Evolutionary conservation across 2,113 vertebrate species (phyloP).

Genomic region (Rhegmatorhina hoffmannsi): DNA sequence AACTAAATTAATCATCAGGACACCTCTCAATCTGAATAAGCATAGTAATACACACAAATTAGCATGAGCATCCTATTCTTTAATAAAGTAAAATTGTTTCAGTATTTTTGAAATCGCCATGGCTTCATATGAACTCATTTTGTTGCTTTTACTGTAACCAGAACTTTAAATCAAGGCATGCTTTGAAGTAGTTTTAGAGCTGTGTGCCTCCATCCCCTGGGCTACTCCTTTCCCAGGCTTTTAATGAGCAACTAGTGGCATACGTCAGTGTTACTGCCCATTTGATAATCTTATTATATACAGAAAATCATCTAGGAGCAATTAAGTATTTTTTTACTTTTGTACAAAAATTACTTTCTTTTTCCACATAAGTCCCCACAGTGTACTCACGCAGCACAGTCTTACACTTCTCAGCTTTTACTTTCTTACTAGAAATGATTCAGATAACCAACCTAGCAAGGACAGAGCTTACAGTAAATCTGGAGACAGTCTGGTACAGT

Average conservation of each 20-base stretch:
- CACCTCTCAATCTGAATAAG: not conserved
- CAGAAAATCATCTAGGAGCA: not conserved
- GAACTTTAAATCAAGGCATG: not conserved
- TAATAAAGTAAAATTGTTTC: not conserved
- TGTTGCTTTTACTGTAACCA: not conserved
- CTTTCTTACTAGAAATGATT: not conserved
- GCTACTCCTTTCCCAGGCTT: not conserved
- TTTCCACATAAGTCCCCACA: not conserved
- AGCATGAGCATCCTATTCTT: not conserved
- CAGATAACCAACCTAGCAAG: not conserved
- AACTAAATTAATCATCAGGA: not conserved
- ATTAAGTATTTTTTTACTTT: not conserved
- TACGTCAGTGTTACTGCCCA: not conserved
- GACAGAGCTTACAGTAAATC: not conserved
- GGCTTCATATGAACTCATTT: not conserved
- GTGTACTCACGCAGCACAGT: not conserved
- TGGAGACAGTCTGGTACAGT: not conserved
- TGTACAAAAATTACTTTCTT: not conserved
- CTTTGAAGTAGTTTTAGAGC: not conserved
- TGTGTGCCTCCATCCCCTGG: not conserved
- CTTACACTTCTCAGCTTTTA: not conserved
- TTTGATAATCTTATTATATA: not conserved
- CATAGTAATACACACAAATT: not conserved
- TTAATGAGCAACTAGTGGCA: not conserved
- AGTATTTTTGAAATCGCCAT: not conserved